These are phyloP conservation scores for Bibio marci DNA, from an alignment of 2,888 invertebrate species.

Conservation along the genomic window DNA sequence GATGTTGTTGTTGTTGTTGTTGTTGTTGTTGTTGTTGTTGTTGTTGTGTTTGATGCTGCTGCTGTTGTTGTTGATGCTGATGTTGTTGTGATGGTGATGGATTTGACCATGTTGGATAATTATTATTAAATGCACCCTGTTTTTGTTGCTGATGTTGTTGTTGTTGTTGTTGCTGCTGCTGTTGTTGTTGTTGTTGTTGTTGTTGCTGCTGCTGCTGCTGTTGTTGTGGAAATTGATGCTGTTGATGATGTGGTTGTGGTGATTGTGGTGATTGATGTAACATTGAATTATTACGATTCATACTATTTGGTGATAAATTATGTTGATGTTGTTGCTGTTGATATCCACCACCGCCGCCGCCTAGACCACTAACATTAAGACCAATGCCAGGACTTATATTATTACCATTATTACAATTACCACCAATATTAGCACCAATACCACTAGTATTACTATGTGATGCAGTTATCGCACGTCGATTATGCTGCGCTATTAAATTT, in stretches of 20 bases:
- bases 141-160: constrained; percentile 10
- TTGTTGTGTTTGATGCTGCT: not conserved
- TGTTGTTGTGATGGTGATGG: constrained; percentile 6
- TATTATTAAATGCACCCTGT: constrained; percentile 12
- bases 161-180: constrained; percentile 12
- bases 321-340: constrained; percentile 5
- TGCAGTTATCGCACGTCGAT: constrained; percentile 11
- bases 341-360: constrained; percentile 1
- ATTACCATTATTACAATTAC: too few species aligned
- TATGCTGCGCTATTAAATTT: constrained; percentile 7
- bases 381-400: too few species aligned
- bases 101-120: constrained; percentile 13
- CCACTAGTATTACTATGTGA: constrained; percentile 8
- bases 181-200: constrained; percentile 16
- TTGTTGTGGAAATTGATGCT: constrained; percentile 3
- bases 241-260: constrained; percentile 7
- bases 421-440: constrained; percentile 3
- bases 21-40: constrained; percentile 2
- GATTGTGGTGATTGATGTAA: constrained; percentile 8
- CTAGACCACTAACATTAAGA: too few species aligned
- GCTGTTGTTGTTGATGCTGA: not conserved
- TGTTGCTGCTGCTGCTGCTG: constrained; percentile 11
- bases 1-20: constrained; percentile 8
- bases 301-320: constrained; percentile 12
- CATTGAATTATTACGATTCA: constrained; percentile 7